Evolutionary conservation across 92 coral and sea anemone genomes (phyloP).

Genomic region (Umimayanthus chanpuru): DNA sequence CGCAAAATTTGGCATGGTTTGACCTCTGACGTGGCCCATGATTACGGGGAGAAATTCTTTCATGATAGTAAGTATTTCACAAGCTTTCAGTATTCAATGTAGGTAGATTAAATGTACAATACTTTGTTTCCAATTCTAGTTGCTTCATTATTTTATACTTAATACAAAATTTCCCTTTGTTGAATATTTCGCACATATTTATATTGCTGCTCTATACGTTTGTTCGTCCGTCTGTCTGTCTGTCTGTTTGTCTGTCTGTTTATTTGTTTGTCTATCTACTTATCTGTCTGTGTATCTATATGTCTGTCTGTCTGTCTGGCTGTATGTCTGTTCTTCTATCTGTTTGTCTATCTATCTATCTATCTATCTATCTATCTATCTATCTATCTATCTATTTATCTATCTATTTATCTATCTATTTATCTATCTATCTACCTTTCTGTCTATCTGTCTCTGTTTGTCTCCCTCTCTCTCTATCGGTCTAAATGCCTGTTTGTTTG

Average conservation of each 20-base stretch:
- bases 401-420: neutral
- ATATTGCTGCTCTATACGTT: no score
- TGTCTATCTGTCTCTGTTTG: neutral
- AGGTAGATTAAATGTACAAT: no score
- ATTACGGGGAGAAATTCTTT: conserved; percentile 60
- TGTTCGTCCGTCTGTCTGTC: neutral
- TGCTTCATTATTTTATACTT: no score
- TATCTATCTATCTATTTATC: neutral
- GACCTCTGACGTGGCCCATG: conserved; percentile 41
- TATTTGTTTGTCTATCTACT: no score
- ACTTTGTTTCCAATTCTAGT: no score
- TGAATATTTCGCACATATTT: neutral
- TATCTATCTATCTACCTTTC: neutral
- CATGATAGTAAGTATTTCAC: conserved; percentile 38
- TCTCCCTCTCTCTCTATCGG: neutral
- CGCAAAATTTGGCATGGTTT: conserved; percentile 43
- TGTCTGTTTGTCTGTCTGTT: neutral
- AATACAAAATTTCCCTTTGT: neutral
- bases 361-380: neutral
- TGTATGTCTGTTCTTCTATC: neutral
- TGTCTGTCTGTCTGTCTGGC: neutral
- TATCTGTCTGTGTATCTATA: neutral
- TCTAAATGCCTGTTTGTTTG: neutral
- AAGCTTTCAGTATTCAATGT: neutral
- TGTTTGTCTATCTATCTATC: neutral